Base-by-base conservation (phyloP, 2,113 vertebrate genomes). In the Apodemus sylvaticus region DNA sequence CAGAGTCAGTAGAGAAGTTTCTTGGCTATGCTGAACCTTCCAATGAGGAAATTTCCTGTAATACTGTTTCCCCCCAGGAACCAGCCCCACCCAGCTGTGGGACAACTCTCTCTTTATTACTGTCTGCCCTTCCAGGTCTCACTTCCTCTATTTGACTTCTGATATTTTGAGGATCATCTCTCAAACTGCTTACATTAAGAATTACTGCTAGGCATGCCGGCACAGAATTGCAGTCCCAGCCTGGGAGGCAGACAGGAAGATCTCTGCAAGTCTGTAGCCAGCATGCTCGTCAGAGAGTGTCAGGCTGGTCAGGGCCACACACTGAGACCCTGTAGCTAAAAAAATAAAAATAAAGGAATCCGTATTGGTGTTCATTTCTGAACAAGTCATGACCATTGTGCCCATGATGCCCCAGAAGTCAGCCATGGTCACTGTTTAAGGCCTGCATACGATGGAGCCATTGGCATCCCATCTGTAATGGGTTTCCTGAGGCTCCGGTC, bases 141-240 rank as follows among this genome's bases (percentile, higher is more conserved):
- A 12, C 20, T 68, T 53, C 6, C 20, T 31, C 22, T 4, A 26
- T 42, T 73, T 45, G 2, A 16, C 29, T 13, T 34, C 29, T 39
- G 26, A 7, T 68, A 71, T 42, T 90, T 93, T 91, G 17, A 31
- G 26, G 10, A 20, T 91, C 39, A 86, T 39, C 31, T 91, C 51
- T 86, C 68, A 86, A 70, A 68, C 78, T 62, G 31, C 20, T 86
- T 89, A 16, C 11, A 34, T 86, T 93, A 88, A 94, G 83, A 86
- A 83, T 70, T 11, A 20, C 87, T 91, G 31, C 79, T 96, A 45
- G 39, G 39, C 39, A 3, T 45, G 58, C 34, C 60, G 82, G n/a
- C 10, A 10, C 1, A 17, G 24, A 2, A 24, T 20, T 42, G 19
- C n/a, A 62, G 14, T 26, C 24, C 36, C 22, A 83, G 55, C 55